Conservation (phyloP, 2,888 invertebrate genomes). For the Tiliacea citrago region DNA sequence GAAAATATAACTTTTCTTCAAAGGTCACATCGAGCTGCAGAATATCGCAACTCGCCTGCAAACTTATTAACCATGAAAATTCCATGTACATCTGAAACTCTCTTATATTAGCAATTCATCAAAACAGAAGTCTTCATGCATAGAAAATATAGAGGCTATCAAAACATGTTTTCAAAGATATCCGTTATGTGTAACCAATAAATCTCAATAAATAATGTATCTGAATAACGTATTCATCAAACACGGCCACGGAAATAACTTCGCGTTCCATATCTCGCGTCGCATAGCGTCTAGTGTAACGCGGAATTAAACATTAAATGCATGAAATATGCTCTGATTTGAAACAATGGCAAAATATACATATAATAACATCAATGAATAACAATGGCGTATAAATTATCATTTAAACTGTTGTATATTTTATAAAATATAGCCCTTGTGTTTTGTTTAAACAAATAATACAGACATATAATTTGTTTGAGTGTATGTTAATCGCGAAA, state of each 20-base stretch:
- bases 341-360: constrained; percentile 91
- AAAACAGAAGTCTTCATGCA: constrained; percentile 54
- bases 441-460: constrained; percentile 81
- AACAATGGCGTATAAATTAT: constrained; percentile 91
- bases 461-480: constrained; percentile 79
- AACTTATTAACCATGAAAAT: constrained; percentile 13
- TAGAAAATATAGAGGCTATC: constrained; percentile 68
- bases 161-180: constrained; percentile 53
- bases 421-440: constrained; percentile 89
- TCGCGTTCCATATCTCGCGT: constrained; percentile 48
- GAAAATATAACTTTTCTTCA: background rate
- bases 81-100: constrained; percentile 24
- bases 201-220: constrained; percentile 70
- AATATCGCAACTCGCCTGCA: background rate
- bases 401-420: constrained; percentile 91
- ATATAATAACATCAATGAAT: constrained; percentile 91
- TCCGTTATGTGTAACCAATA: constrained; percentile 74
- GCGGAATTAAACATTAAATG: constrained; percentile 87
- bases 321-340: constrained; percentile 91
- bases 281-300: constrained; percentile 71
- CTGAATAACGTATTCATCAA: constrained; percentile 23
- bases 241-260: constrained; percentile 11
- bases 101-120: constrained; percentile 36
- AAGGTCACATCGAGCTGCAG: background rate
- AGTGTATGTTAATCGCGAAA: constrained; percentile 72